Conservation (phyloP, 2,797 vertebrate species). For the Lophura swinhoii region DNA sequence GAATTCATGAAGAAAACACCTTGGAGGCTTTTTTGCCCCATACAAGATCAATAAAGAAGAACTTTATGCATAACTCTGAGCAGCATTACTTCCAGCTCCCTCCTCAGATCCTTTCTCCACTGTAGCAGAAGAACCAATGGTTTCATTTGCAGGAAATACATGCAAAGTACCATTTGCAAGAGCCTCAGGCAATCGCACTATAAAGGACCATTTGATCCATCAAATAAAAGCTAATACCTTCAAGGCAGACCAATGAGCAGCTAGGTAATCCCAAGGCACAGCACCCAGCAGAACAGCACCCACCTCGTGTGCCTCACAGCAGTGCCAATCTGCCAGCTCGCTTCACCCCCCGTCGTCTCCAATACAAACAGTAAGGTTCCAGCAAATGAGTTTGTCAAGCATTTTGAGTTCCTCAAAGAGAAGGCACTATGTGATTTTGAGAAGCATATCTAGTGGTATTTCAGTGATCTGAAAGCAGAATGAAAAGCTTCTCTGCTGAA, state of each 20-base stretch:
- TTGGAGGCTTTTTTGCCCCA: background rate
- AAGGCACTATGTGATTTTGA: background rate
- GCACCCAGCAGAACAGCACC: background rate
- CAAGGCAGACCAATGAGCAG: background rate
- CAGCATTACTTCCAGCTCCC: background rate
- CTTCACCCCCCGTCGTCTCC: background rate
- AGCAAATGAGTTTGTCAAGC: background rate
- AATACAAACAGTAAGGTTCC: background rate
- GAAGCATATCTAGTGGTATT: background rate
- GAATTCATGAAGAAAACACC: background rate
- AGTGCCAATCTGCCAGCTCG: background rate
- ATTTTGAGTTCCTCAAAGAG: background rate
- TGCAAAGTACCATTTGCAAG: background rate
- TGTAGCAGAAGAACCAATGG: background rate
- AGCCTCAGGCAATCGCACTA: background rate
- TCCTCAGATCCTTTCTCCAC: background rate
- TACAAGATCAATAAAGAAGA: background rate
- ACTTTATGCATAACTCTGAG: background rate
- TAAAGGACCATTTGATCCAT: background rate
- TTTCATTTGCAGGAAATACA: background rate
- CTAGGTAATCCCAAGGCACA: background rate
- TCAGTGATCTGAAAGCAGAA: background rate
- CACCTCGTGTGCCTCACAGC: background rate
- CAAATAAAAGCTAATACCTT: background rate
- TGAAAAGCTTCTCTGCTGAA: background rate